Evolutionary conservation across 2,797 vertebrate species (phyloP).

Genomic region (Tarsius wallacei): DNA sequence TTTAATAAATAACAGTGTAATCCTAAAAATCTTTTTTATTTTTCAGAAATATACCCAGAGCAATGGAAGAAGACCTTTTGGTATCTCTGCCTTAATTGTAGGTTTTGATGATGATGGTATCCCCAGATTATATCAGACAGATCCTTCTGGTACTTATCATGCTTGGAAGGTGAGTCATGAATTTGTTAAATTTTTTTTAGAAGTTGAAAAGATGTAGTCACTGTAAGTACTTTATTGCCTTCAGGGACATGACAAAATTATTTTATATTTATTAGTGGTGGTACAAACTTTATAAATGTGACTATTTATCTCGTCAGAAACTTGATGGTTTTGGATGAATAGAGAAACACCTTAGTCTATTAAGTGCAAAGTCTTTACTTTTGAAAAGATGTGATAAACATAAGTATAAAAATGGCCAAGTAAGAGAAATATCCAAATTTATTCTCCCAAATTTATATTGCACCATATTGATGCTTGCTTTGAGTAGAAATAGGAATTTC

Average conservation of each 20-base stretch:
- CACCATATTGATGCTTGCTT: not conserved
- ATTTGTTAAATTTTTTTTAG: slow-evolving; percentile 41
- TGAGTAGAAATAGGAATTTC: not conserved
- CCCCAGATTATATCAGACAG: slow-evolving; percentile 94
- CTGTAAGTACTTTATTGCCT: not conserved
- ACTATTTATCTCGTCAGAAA: not conserved
- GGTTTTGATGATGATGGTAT: slow-evolving; percentile 94
- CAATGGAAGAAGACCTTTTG: slow-evolving; percentile 94
- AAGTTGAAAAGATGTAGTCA: slow-evolving; percentile 44
- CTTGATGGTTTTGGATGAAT: not conserved
- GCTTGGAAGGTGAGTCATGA: slow-evolving; percentile 93
- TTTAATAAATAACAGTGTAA: slow-evolving; percentile 9
- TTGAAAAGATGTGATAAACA: slow-evolving; percentile 50
- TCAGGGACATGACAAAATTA: slow-evolving; percentile 1
- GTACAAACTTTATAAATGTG: not conserved
- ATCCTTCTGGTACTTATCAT: slow-evolving; percentile 94
- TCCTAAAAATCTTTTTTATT: slow-evolving; percentile 70
- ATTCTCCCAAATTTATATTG: slow-evolving; percentile 18
- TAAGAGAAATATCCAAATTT: not conserved
- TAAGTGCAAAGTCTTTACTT: slow-evolving; percentile 1
- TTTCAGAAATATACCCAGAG: slow-evolving; percentile 93
- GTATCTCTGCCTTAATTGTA: slow-evolving; percentile 94
- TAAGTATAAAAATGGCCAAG: not conserved
- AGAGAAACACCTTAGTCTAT: slow-evolving; percentile 15
- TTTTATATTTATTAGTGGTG: not conserved